A percentile compares a stretch with the other conserved stretches of the same genome.
Evolutionary conservation across 1,140 invertebrate genomes (phyloP).

Genomic region (Brachystomella parvula): DNA sequence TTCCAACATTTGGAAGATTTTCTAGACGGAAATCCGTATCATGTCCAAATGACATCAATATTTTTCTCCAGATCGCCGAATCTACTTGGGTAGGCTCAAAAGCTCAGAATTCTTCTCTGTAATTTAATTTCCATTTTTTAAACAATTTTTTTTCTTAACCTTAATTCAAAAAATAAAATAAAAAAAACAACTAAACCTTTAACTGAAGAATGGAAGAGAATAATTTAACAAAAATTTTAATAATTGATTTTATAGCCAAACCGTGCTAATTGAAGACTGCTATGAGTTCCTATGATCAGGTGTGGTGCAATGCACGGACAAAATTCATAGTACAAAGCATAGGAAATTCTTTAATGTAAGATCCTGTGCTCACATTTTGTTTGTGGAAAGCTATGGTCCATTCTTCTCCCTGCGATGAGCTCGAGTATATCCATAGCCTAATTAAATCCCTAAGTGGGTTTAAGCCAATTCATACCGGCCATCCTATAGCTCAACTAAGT

Average conservation of each 20-base stretch:
- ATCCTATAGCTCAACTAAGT: no score
- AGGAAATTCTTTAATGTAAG: no score
- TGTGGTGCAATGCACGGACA: no score
- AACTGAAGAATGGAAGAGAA: not conserved
- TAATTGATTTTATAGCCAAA: not conserved
- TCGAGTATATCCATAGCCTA: no score
- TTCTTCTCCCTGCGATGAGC: no score
- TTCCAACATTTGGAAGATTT: not conserved
- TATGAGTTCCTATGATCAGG: no score
- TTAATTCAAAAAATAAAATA: not conserved
- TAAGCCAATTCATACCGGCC: no score
- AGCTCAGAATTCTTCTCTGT: not conserved
- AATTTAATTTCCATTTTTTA: not conserved
- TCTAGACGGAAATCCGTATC: conserved; percentile 38
- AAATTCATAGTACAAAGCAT: no score
- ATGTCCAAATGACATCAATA: conserved; percentile 37
- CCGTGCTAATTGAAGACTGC: no score
- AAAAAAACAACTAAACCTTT: not conserved
- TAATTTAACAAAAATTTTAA: not conserved
- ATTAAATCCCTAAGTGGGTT: no score
- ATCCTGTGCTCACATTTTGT: no score
- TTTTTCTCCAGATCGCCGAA: conserved; percentile 27
- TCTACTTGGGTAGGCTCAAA: conserved; percentile 26
- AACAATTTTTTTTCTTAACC: not conserved
- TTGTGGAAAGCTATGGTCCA: no score